Evolutionary conservation across 2,888 invertebrate genomes (phyloP).

Genomic region (Sympetrum striolatum): DNA sequence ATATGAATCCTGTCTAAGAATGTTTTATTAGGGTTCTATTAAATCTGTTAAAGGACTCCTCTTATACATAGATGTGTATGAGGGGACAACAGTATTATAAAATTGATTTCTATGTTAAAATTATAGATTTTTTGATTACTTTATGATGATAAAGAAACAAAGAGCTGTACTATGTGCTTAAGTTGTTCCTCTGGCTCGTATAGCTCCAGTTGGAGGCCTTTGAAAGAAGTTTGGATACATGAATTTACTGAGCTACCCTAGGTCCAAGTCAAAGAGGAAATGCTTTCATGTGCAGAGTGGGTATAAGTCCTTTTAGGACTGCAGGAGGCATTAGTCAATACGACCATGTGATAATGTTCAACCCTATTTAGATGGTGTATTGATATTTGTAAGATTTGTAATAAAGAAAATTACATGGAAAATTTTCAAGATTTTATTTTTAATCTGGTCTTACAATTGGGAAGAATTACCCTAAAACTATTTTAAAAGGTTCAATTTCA

Average conservation of each 20-base stretch:
- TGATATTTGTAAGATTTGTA: constrained; percentile 44
- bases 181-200: neutral
- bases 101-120: neutral
- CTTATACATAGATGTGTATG: neutral
- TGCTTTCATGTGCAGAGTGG: neutral
- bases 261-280: neutral
- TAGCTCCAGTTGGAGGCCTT: neutral
- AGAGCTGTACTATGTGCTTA: neutral
- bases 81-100: neutral
- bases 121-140: neutral
- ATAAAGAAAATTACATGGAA: constrained; percentile 37
- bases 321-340: neutral
- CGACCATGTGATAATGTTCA: neutral
- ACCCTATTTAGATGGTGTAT: constrained; percentile 16
- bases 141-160: neutral
- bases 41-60: neutral
- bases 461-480: too few species aligned
- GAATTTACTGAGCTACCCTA: neutral
- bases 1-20: neutral
- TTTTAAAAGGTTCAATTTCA: too few species aligned
- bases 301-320: neutral
- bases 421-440: neutral
- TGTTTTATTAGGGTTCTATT: neutral
- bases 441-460: neutral
- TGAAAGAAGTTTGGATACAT: neutral